These are phyloP conservation scores for Bruchidius siliquastri DNA, from an alignment of 2,888 invertebrate genomes.

Conservation along the genomic window DNA sequence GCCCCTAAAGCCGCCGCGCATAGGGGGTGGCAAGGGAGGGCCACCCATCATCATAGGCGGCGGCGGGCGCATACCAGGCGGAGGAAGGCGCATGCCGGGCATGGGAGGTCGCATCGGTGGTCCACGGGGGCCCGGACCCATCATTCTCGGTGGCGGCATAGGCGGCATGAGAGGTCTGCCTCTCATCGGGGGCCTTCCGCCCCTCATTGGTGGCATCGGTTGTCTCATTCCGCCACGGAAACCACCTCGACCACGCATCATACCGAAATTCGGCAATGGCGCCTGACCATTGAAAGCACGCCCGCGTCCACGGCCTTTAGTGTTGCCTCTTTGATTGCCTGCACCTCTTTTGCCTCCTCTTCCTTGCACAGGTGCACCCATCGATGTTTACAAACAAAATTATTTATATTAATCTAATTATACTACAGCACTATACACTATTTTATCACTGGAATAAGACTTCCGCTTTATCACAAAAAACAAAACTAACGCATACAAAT, in stretches of 20 bases:
- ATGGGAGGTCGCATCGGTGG: constrained; percentile 34
- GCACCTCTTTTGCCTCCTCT: constrained; percentile 25
- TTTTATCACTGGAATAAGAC: neutral
- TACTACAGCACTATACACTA: neutral
- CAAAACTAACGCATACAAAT: neutral
- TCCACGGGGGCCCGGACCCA: constrained; percentile 27
- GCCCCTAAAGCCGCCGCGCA: constrained; percentile 28
- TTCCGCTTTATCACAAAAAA: neutral
- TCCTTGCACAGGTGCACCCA: constrained; percentile 33
- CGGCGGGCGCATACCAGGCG: constrained; percentile 32
- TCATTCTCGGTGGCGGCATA: constrained; percentile 27
- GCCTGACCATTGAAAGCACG: constrained; percentile 29
- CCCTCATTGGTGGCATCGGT: constrained; percentile 32
- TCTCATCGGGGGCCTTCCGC: constrained; percentile 21
- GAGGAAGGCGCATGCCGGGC: constrained; percentile 29
- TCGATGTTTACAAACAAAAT: constrained; percentile 8
- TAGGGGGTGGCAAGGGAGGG: constrained; percentile 25
- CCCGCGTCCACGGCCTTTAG: constrained; percentile 27
- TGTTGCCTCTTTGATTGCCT: constrained; percentile 25
- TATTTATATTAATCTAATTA: neutral
- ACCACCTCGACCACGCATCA: constrained; percentile 28
- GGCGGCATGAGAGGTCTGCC: constrained; percentile 26
- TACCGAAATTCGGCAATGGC: constrained; percentile 20
- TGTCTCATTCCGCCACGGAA: constrained; percentile 36
- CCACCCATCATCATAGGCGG: constrained; percentile 35